Evolutionary conservation across 2,888 invertebrate genomes (phyloP).

Genomic region (Lobophora halterata): DNA sequence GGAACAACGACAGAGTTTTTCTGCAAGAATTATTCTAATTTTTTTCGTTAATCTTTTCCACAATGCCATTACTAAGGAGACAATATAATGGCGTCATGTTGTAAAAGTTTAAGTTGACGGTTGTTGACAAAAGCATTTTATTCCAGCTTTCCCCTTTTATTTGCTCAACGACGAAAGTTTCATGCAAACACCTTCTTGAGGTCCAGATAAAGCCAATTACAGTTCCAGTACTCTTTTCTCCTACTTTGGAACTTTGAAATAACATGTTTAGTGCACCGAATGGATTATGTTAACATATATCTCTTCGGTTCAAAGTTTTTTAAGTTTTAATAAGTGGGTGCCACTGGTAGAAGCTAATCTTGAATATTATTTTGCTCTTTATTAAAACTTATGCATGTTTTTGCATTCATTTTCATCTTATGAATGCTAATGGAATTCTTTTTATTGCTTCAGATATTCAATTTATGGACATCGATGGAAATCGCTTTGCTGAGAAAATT

Average conservation of each 20-base stretch:
- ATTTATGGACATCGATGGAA: constrained; percentile 13
- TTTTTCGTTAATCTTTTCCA: too few relatives aligned
- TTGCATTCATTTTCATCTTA: too few relatives aligned
- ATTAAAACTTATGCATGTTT: too few relatives aligned
- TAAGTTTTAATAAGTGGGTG: too few relatives aligned
- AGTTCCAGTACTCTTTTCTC: constrained; percentile 20
- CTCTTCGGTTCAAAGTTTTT: too few relatives aligned
- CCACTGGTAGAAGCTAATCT: too few relatives aligned
- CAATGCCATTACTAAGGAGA: background rate
- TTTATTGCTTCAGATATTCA: constrained; percentile 18
- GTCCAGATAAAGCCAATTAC: constrained; percentile 33
- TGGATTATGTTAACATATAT: too few relatives aligned
- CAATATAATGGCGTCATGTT: constrained; percentile 9
- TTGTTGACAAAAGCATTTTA: constrained; percentile 22
- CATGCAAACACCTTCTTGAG: constrained; percentile 23
- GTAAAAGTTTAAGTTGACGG: constrained; percentile 7
- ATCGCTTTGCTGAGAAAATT: constrained; percentile 11
- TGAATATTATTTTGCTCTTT: too few relatives aligned
- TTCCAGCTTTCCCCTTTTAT: constrained; percentile 31
- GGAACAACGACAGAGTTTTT: too few relatives aligned
- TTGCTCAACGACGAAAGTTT: constrained; percentile 38
- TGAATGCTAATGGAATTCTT: constrained; percentile 1
- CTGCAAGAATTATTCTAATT: too few relatives aligned
- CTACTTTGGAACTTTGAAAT: constrained; percentile 11
- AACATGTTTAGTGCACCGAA: constrained; percentile 2